These are phyloP conservation scores for Pseudochirops corinnae DNA, from an alignment of 2,797 vertebrate species.

Conservation along the genomic window DNA sequence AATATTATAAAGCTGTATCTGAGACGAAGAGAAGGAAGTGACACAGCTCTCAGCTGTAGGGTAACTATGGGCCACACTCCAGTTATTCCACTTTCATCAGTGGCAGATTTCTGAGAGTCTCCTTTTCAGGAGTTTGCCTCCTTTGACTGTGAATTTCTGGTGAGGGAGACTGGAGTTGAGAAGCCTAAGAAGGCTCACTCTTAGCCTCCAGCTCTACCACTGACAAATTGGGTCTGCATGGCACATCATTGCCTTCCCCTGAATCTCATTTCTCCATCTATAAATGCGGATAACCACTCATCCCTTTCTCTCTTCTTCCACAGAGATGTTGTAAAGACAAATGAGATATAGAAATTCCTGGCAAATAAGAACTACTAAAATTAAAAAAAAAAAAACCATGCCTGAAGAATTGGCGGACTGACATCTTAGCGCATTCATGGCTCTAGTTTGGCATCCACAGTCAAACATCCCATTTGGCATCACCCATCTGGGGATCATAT, in stretches of 20 bases:
- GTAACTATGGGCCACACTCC: neutral
- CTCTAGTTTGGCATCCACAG: constrained; percentile 44
- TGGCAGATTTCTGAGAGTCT: neutral
- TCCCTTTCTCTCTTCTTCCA: constrained; percentile 22
- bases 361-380: constrained; percentile 44
- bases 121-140: neutral
- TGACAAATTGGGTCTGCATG: neutral
- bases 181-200: neutral
- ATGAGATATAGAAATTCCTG: constrained; percentile 50
- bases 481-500: constrained; percentile 67
- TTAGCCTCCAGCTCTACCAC: neutral
- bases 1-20: neutral
- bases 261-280: neutral
- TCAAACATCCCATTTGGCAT: constrained; percentile 46
- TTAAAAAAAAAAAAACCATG: constrained; percentile 16
- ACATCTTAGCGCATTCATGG: neutral
- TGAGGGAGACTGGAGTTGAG: neutral
- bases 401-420: constrained; percentile 47
- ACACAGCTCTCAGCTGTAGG: neutral
- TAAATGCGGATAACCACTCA: neutral
- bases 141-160: neutral
- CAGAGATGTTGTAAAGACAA: constrained; percentile 25
- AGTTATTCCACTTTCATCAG: neutral
- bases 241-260: neutral
- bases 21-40: neutral